Evolutionary conservation across 2,113 vertebrate species (phyloP).

Genomic region (Phalacrocorax brasilianus): DNA sequence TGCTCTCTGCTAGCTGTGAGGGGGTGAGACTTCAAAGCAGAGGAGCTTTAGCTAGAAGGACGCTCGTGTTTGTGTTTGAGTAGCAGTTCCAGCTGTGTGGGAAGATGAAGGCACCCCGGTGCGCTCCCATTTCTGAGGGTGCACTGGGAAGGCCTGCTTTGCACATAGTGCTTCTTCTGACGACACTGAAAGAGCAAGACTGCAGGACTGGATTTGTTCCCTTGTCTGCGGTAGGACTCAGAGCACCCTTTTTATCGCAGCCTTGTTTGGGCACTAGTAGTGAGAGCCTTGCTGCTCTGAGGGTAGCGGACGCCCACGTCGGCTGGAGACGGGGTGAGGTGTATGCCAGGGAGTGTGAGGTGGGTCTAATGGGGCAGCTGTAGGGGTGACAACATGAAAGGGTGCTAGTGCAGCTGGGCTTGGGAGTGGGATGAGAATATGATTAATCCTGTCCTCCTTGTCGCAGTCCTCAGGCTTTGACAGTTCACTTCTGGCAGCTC

Average conservation of each 20-base stretch:
- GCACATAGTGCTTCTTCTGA: neutral
- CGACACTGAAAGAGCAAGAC: fast-evolving
- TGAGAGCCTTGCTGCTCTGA: neutral
- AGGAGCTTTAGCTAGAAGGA: neutral
- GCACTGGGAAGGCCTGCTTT: neutral
- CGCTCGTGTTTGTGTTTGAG: neutral
- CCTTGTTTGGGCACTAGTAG: fast-evolving
- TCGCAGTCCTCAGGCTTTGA: neutral
- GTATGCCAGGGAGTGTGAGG: neutral
- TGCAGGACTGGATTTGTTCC: neutral
- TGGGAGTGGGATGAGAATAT: neutral
- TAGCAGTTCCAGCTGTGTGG: constrained; percentile 2
- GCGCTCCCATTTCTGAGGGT: neutral
- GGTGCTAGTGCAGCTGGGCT: neutral
- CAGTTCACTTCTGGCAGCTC: neutral
- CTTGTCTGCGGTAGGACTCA: neutral
- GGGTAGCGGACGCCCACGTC: too few species aligned
- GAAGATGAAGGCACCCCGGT: neutral
- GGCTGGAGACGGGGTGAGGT: neutral
- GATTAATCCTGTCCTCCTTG: neutral
- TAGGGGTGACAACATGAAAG: neutral
- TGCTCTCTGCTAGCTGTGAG: neutral
- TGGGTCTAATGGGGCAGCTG: neutral
- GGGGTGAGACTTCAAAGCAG: neutral
- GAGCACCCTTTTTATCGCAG: neutral